Evolutionary conservation across 2,888 invertebrate species (phyloP).

Genomic region (Cyclophora albipunctata): DNA sequence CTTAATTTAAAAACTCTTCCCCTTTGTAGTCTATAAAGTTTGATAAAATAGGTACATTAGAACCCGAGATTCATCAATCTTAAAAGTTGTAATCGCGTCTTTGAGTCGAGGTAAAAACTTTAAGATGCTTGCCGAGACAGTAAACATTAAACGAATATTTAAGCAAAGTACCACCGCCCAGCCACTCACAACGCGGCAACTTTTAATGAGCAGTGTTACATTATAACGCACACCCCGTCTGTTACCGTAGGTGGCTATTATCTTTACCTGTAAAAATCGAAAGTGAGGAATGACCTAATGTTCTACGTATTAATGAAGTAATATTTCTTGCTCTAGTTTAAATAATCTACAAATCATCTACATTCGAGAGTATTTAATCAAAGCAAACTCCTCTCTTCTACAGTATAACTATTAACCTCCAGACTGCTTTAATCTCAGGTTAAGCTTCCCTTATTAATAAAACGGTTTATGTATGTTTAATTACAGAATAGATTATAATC

Average conservation of each 20-base stretch:
- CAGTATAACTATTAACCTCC: no score
- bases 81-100: slow-evolving; percentile 55
- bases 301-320: no score
- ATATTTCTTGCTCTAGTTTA: no score
- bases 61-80: slow-evolving; percentile 54
- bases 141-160: slow-evolving; percentile 25
- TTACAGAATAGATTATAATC: no score
- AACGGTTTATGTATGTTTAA: no score
- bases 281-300: no score
- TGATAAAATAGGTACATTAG: slow-evolving; percentile 38
- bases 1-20: slow-evolving; percentile 35
- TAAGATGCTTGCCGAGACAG: slow-evolving; percentile 11
- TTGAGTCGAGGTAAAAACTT: slow-evolving; percentile 30
- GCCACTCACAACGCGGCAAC: slow-evolving; percentile 17
- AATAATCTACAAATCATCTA: no score
- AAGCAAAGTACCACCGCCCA: slow-evolving; percentile 12
- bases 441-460: neutral
- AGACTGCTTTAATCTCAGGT: slow-evolving; percentile 8
- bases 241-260: no score
- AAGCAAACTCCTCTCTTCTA: no score
- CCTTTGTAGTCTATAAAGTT: slow-evolving; percentile 24
- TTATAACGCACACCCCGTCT: neutral
- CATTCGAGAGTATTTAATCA: no score
- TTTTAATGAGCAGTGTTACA: slow-evolving; percentile 30
- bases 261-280: no score